phyloP scores from a whole-genome alignment of 2,113 vertebrate genomes.

The Aspidoscelis tigris region DNA sequence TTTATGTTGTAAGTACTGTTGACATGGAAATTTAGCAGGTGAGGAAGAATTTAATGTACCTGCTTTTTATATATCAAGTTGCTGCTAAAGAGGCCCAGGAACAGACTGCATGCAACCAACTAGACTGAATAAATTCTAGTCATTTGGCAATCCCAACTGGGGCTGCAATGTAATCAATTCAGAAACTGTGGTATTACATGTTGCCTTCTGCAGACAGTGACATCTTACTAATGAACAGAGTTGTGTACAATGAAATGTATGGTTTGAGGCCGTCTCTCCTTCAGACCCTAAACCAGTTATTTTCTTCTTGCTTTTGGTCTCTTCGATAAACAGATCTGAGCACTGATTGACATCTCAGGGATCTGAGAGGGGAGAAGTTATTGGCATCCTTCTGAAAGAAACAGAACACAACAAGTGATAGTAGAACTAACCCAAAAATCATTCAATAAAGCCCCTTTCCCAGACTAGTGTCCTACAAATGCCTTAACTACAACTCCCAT shows the following conservation, averaged over 20 bases:
- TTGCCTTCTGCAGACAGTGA: neutral
- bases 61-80: neutral
- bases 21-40: neutral
- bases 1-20: neutral
- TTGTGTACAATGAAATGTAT: neutral
- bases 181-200: neutral
- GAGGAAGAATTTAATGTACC: neutral
- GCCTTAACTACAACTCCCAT: no score
- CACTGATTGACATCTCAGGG: neutral
- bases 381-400: neutral
- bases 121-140: neutral
- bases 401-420: neutral
- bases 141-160: neutral
- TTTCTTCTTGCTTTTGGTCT: conserved; percentile 16
- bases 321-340: neutral
- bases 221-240: neutral
- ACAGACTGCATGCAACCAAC: neutral
- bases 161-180: neutral
- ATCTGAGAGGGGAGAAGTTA: neutral
- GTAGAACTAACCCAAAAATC: neutral
- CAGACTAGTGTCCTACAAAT: no score
- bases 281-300: neutral
- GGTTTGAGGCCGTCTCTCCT: neutral
- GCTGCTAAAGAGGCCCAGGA: neutral
- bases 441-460: neutral